These are phyloP conservation scores for Aurelia sp. DNA, from an alignment of 30 jellyfish, hydroid and myxozoan species.

Conservation along the genomic window DNA sequence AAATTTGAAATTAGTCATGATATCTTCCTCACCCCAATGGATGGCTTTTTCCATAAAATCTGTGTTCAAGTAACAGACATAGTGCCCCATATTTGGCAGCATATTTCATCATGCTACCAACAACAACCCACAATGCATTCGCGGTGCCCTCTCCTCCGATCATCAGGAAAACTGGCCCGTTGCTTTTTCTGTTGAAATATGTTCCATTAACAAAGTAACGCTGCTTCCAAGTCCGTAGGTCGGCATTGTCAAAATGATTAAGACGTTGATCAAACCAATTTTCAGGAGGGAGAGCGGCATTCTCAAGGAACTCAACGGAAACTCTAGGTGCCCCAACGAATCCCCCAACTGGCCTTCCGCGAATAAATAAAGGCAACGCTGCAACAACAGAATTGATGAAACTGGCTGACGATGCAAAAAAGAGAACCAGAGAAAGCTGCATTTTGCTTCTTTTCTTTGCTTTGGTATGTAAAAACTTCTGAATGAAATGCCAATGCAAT, in stretches of 20 bases:
- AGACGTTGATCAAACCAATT: slow-evolving; percentile 88
- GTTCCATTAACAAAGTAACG: slow-evolving; percentile 74
- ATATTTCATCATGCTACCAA: slow-evolving; percentile 86
- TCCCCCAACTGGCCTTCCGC: slow-evolving; percentile 98
- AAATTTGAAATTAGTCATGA: too few species aligned
- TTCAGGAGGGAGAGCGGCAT: slow-evolving; percentile 53
- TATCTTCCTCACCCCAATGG: slow-evolving; percentile 71
- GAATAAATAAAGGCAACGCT: slow-evolving; percentile 63
- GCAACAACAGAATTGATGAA: too few species aligned
- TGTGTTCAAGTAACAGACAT: slow-evolving; percentile 83
- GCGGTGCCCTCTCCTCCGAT: slow-evolving; percentile 98
- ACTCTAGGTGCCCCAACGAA: slow-evolving; percentile 81
- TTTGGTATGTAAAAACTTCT: neutral
- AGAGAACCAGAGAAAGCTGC: too few species aligned
- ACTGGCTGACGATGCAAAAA: too few species aligned
- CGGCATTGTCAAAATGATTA: slow-evolving; percentile 84
- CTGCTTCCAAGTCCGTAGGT: slow-evolving; percentile 90
- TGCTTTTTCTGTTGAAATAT: slow-evolving; percentile 28
- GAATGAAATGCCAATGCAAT: too few species aligned
- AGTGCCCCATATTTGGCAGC: slow-evolving; percentile 92
- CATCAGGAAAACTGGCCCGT: slow-evolving; percentile 97
- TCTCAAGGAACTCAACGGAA: slow-evolving; percentile 11
- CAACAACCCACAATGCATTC: slow-evolving; percentile 82
- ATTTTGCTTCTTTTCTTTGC: too few species aligned
- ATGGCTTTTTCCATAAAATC: slow-evolving; percentile 95